Base-by-base conservation (phyloP, 2,113 vertebrate species). In the Hipposideros armiger region DNA sequence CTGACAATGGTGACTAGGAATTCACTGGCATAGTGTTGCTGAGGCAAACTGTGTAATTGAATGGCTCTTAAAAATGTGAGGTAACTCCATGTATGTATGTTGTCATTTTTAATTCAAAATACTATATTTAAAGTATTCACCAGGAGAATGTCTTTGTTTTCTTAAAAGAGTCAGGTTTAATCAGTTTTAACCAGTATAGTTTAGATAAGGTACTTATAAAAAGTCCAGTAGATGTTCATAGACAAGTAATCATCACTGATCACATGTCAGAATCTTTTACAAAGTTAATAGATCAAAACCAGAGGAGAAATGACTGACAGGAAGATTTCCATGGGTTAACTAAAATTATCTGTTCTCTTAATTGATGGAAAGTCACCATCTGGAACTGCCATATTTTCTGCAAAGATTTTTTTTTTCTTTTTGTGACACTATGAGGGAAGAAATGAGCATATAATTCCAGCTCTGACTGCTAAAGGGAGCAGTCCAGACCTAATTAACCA, bases 321-420 rank as follows among this genome's bases (percentile, higher is more conserved):
- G 66, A 73, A 92, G 85, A 87, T 95, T 77, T 95, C 54, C 19
- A 96, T 88, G 91, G 85, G 81, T 96, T 96, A 94, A 94, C 66
- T 90, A 81, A 89, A 96, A 92, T 94, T 16, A 87, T 95, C 72
- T 90, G 32, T 87, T 96, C 20, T 40, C 73, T 87, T 90, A 84
- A 95, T 86, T 95, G 95, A 97, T 76, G 45, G 81, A 91, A 94
- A 87, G 66, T 62, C 47, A 80, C 82, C 93, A 95, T 95, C 95
- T 97, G 91, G 88, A 94, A 54, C 40, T 92, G 67, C 91, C 77
- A 72, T 88, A 85, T 95, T 97, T 96, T 91, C 30, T 70, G 82
- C 77, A 94, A 92, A 84, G 54, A 67, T 58, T 36, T 90, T 50
- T 94, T 94, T 82, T 78, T 54, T 73, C 32, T 92, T 69, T 91